Evolutionary conservation across 2,888 invertebrate genomes (phyloP), one percentile per base, ranked within the genome.

Genomic region (Apodemia mormo): DNA sequence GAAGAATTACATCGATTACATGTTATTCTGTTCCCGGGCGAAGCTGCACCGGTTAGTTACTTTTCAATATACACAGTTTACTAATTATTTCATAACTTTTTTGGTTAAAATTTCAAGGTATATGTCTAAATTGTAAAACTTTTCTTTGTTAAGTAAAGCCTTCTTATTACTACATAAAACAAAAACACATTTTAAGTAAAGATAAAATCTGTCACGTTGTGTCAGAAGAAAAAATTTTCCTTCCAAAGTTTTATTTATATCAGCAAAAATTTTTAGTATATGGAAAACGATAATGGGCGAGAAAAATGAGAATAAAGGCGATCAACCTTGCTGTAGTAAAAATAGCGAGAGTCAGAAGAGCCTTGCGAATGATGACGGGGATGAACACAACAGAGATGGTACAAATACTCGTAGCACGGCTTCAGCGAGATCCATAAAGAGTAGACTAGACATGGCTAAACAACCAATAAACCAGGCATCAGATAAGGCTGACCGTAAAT

Each of bases 251-350:
- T 37, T 37, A 37, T 64, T 64, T 64, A 33, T 14, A 61, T 61
- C 61, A 61, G 30, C 33, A 33, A 61, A 61, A 61, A 61, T 61
- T 61, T 61, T 61, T 61, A 61, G 33, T 61, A 33, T 61, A 33
- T 33, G 33, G 61, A 61, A 30, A 33, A 14, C 33, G 33, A 33
- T 61, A 30, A 33, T 61, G 61, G 33, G 61, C 33, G 33, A 61
- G 33, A 33, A 61, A 14, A 30, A 14, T 33, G 33, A 33, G 14
- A 61, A 61, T 33, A 61, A 61, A 12, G 61, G 14, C 1, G 61
- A 61, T 33, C 52, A 52, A 2, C 61, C 61, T 2, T 6, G 61
- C 61, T 61, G 61, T 33, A 61, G 61, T 12, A 61, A 61, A 6
- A 30, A 14, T 14, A 33, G 29, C 2, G 33, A 61, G 30, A 61